Conservation (phyloP, 1,140 invertebrate species). For the Bombus difficillimus region DNA sequence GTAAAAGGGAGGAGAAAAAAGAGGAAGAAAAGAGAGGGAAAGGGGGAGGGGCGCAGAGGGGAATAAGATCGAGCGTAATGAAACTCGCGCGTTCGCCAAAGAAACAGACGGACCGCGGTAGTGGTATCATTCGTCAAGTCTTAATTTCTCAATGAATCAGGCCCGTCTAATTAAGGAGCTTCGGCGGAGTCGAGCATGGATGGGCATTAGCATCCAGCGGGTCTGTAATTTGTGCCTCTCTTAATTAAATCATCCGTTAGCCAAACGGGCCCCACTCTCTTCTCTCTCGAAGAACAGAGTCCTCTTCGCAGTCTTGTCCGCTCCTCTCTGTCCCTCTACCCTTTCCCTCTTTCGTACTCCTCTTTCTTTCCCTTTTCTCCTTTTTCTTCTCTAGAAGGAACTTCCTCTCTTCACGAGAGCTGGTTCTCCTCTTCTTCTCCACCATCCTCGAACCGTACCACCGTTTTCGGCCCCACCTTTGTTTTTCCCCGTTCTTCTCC, state of each 20-base stretch:
- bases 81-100: conserved; percentile 55
- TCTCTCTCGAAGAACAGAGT: background rate
- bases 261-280: conserved; percentile 67
- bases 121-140: conserved; percentile 67
- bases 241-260: conserved; percentile 84
- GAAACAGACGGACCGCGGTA: conserved; percentile 52
- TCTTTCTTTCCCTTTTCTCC: background rate
- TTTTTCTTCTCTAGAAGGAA: conserved; percentile 16
- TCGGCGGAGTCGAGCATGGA: conserved; percentile 76
- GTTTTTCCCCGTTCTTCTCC: conserved; percentile 59
- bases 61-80: conserved; percentile 45
- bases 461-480: conserved; percentile 66
- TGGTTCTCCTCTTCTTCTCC: background rate
- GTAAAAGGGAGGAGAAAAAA: background rate
- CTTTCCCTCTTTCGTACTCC: conserved; percentile 13
- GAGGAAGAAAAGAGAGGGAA: background rate
- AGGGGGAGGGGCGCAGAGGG: background rate
- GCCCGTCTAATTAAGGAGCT: conserved; percentile 81
- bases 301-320: background rate
- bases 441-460: conserved; percentile 27
- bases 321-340: background rate
- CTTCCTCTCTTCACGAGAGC: conserved; percentile 20
- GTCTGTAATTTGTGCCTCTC: conserved; percentile 83
- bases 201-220: conserved; percentile 81
- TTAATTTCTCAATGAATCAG: conserved; percentile 76